Base-by-base conservation (phyloP, 2,797 vertebrate species). In the Cynodonichthys magdalenae region DNA sequence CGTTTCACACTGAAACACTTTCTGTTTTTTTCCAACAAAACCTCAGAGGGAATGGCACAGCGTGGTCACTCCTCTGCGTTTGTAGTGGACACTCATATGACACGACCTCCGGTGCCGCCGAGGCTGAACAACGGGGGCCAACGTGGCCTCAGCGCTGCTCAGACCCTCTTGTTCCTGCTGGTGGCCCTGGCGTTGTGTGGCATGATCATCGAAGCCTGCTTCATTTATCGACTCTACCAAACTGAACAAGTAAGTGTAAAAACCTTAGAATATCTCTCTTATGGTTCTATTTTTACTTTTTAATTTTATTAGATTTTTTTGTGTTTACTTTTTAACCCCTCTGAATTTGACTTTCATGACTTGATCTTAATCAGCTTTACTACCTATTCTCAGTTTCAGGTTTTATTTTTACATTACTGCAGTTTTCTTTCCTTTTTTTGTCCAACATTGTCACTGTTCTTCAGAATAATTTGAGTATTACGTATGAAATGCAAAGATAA, bases 191-290 rank as follows among this genome's bases (percentile, higher is more conserved):
- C 89, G 0, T 56, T 94, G 60, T 68, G 51, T 0, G 89, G 90
- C 31, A 61, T 93, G 66, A 45, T 29, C 46, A 50, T 93, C 15
- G 90, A 94, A 67, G 93, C 84, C 20, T 89, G 66, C 72, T 85
- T 93, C 63, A 93, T 94, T 81, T 93, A 89, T 70, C 44, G 12
- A 1, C 87, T 94, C 29, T 86, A 92, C 77, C 53, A 69, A 2
- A 0, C 5, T 0, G 4, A 50, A 6, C 3, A 42, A 55, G 92
- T 93, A 71, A 93, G 92, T 90, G 76, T 41, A 7, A 19, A 15
- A 9, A 42, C 17, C 1, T 5, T 27, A 0, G 34, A 27, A 57
- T n/a, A 17, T 10, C 19, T 17, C 20, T 67, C 15, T 55, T 51
- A 1, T 58, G 28, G 53, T 15, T 42, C 3, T 0, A 6, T 18